Percentiles rank a stretch among this genome's conserved stretches.
phyloP scores from a whole-genome alignment of 2,888 invertebrate species.

The Gandaritis pyraliata region DNA sequence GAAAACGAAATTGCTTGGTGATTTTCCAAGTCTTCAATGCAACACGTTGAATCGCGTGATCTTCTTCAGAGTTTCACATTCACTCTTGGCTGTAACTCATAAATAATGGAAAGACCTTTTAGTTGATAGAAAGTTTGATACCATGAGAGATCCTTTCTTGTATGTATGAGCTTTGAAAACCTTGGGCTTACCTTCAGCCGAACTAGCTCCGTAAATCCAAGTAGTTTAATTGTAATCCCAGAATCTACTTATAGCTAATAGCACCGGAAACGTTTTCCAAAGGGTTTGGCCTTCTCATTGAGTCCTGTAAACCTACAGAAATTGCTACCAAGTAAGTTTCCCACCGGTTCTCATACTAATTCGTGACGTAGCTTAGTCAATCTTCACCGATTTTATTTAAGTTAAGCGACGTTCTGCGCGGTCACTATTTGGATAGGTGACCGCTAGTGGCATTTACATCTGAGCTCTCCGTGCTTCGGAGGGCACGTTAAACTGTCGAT shows the following conservation, averaged over 20 bases:
- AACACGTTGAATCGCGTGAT: not conserved
- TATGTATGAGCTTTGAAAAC: not conserved
- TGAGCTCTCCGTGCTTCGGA: too few relatives aligned
- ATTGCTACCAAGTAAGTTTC: too few relatives aligned
- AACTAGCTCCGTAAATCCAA: slow-evolving; percentile 1
- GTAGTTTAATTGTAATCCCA: not conserved
- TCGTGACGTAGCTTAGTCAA: too few relatives aligned
- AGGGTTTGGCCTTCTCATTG: slow-evolving; percentile 12
- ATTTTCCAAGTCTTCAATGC: too few relatives aligned
- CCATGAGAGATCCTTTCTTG: slow-evolving; percentile 11
- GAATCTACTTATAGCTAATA: slow-evolving; percentile 20
- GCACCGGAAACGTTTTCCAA: slow-evolving; percentile 25
- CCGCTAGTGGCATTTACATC: too few relatives aligned
- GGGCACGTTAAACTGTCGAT: too few relatives aligned
- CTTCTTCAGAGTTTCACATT: not conserved
- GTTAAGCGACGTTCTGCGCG: too few relatives aligned
- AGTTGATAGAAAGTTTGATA: slow-evolving; percentile 17
- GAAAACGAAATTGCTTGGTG: too few relatives aligned
- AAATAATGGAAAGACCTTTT: slow-evolving; percentile 12
- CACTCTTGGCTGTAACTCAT: slow-evolving; percentile 10
- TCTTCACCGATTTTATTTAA: too few relatives aligned
- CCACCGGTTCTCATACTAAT: too few relatives aligned
- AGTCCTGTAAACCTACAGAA: slow-evolving; percentile 20
- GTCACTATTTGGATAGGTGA: too few relatives aligned
- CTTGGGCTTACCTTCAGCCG: too few relatives aligned